Percentiles rank a stretch among this genome's conserved stretches.
phyloP scores from a whole-genome alignment of 2,797 vertebrate genomes.

The Pangasius sanitwongsei region DNA sequence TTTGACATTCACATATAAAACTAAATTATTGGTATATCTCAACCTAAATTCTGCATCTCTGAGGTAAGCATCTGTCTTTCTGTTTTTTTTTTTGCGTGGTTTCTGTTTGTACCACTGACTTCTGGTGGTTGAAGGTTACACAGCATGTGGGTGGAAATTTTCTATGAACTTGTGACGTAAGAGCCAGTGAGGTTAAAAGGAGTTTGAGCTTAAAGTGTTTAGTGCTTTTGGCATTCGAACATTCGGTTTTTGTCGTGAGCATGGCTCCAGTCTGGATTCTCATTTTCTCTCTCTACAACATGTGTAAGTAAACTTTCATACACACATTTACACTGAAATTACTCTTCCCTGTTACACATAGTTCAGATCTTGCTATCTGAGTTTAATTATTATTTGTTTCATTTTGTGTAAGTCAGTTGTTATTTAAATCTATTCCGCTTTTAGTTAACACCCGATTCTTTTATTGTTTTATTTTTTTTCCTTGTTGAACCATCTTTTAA shows the following conservation, averaged over 20 bases:
- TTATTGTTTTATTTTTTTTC: no score
- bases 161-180: not conserved
- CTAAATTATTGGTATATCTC: not conserved
- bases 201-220: not conserved
- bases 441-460: not conserved
- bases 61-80: not conserved
- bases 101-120: not conserved
- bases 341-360: not conserved
- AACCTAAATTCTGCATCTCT: not conserved
- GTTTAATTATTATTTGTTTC: no score
- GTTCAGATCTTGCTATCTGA: not conserved
- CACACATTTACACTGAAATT: not conserved
- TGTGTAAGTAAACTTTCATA: not conserved
- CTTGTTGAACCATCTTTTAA: not conserved
- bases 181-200: not conserved
- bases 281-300: not conserved
- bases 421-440: not conserved
- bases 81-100: not conserved
- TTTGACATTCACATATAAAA: no score
- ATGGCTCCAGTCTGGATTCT: not conserved
- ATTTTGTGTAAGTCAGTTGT: no score
- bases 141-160: not conserved
- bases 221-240: not conserved
- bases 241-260: not conserved
- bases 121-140: not conserved